These are phyloP conservation scores for Eupithecia pulchellata DNA, from an alignment of 2,888 invertebrate species.

Conservation along the genomic window DNA sequence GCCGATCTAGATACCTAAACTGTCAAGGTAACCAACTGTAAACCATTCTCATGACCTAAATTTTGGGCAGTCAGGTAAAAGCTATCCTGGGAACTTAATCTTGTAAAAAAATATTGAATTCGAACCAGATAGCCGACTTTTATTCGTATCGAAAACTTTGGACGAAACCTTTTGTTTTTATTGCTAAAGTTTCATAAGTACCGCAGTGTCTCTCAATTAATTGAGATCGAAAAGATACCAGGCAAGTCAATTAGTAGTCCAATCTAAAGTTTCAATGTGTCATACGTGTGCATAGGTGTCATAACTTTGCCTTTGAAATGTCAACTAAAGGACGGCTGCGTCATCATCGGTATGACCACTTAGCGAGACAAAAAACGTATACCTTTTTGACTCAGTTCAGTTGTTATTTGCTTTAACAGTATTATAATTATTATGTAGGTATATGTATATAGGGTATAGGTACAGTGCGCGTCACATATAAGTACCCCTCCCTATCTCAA, in stretches of 20 bases:
- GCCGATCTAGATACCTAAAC: not conserved
- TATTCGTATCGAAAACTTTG: not conserved
- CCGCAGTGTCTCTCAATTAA: constrained; percentile 29
- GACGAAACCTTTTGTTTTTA: constrained; percentile 13
- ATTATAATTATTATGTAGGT: too few relatives aligned
- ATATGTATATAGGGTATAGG: too few relatives aligned
- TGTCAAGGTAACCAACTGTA: not conserved
- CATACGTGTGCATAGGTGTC: constrained; percentile 34
- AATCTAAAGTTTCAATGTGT: constrained; percentile 42
- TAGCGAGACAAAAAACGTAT: constrained; percentile 23
- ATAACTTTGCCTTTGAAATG: constrained; percentile 40
- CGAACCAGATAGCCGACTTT: not conserved
- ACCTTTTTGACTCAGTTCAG: constrained; percentile 15
- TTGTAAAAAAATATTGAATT: not conserved
- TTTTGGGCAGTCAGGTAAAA: not conserved
- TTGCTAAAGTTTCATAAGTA: constrained; percentile 26
- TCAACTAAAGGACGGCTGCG: constrained; percentile 37
- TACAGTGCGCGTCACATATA: too few relatives aligned
- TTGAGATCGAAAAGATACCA: constrained; percentile 28
- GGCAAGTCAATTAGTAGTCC: constrained; percentile 33
- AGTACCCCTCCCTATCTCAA: too few relatives aligned
- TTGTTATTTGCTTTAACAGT: constrained; percentile 1
- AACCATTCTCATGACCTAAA: not conserved
- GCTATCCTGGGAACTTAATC: not conserved
- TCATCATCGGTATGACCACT: constrained; percentile 32